Base-by-base conservation (phyloP, 2,888 invertebrate genomes). In the Masnerella sp. region DNA sequence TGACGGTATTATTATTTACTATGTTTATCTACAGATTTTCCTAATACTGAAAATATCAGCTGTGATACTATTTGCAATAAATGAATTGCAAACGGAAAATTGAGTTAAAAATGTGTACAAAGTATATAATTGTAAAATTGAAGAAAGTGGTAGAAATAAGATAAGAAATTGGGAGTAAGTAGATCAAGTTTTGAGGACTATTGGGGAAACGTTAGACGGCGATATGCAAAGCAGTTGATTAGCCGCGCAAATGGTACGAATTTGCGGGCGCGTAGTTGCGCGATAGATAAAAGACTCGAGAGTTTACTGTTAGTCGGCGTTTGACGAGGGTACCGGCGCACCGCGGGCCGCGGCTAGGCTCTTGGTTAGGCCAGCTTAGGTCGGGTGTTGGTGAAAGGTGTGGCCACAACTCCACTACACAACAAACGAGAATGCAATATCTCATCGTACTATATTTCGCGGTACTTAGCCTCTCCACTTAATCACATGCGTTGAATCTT, bases 361-460 rank as follows among this genome's bases (percentile, higher is more conserved):
- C 67, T 40, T 47, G 42, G 73, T 62, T 73, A 68, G 73, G 58
- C 73, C 62, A 58, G 68, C 62, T 54, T 67, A 74, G 77, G 77
- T 76, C 81, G 81, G 82, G 83, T 83, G 82, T 85, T 81, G 84
- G 85, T 85, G 85, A 85, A 85, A 85, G 85, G 85, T 85, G 85
- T 85, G 85, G 85, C 84, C 79, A 78, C 76, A 78, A 40, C 77
- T 79, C 76, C 75, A 77, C 78, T 75, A 80, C 81, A 81, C 79
- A 80, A 84, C 83, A 84, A 83, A 81, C 82, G 80, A 84, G 84
- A 85, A 85, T 85, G 83, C 83, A 80, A 83, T 84, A 82, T 83
- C 80, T 80, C 79, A 77, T 79, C 77, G 64, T 69, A 54, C 64
- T 54, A 69, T 74, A 69, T 74, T 73, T 54, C 43, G 64, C 49